These are phyloP conservation scores for Haliclona indistincta DNA, from an alignment of 37 sponge, comb jelly and placozoan species.

Conservation along the genomic window DNA sequence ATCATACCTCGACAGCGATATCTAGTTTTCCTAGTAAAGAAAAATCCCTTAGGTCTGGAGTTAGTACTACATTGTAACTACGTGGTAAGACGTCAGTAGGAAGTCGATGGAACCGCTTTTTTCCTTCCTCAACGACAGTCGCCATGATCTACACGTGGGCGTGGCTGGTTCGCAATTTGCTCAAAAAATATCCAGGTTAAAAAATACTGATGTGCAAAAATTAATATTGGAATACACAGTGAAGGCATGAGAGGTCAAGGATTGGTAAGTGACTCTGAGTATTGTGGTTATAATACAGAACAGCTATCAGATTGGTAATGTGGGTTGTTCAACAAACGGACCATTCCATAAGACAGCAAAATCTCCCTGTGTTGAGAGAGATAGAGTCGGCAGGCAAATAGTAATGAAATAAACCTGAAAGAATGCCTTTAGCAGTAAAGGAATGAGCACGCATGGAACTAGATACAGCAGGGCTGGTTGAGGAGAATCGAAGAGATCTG, in stretches of 20 bases:
- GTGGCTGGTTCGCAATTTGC: too few species aligned
- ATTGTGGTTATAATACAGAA: not conserved
- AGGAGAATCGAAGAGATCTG: constrained; percentile 38
- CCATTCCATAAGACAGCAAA: constrained; percentile 58
- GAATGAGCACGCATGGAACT: constrained; percentile 62
- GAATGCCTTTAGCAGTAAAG: constrained; percentile 51
- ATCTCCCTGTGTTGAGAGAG: constrained; percentile 76
- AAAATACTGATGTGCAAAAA: too few species aligned
- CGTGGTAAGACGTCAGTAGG: constrained; percentile 83
- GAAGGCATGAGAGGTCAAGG: too few species aligned
- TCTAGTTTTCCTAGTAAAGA: constrained; percentile 77
- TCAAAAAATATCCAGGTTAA: too few species aligned
- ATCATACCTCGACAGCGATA: constrained; percentile 60
- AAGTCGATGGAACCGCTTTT: constrained; percentile 86
- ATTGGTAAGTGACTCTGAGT: too few species aligned
- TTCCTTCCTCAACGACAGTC: too few species aligned
- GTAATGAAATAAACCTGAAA: constrained; percentile 44
- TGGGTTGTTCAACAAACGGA: constrained; percentile 28
- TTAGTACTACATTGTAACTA: constrained; percentile 81
- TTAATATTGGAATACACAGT: too few species aligned
- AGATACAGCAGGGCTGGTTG: constrained; percentile 83
- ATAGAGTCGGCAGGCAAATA: not conserved
- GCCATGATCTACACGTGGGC: too few species aligned
- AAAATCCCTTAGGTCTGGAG: constrained; percentile 74
- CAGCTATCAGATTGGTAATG: not conserved